A percentile compares a stretch with the other conserved stretches of the same genome.
Conservation (phyloP, 2,888 invertebrate genomes). For the Furcula furcula region DNA sequence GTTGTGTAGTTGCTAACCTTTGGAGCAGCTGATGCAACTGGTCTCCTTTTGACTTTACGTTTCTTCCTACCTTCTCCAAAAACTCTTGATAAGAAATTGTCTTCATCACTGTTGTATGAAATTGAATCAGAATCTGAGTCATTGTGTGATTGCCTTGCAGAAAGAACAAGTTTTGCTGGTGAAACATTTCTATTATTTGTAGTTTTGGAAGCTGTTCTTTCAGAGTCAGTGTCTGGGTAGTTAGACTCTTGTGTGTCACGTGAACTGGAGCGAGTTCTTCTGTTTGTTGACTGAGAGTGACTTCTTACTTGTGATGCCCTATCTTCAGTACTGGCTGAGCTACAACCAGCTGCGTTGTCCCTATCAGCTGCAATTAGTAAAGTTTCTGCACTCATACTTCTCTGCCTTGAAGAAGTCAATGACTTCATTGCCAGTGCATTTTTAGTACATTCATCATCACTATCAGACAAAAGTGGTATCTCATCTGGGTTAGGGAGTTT, state of each 20-base stretch:
- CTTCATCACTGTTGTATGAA: conserved; percentile 67
- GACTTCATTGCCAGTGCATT: conserved; percentile 23
- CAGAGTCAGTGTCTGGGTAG: conserved; percentile 59
- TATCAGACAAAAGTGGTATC: conserved; percentile 55
- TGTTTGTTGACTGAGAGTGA: conserved; percentile 47
- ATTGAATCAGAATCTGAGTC: conserved; percentile 65
- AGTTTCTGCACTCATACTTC: conserved; percentile 65
- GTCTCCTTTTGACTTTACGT: conserved; percentile 50
- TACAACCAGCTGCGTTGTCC: conserved; percentile 33
- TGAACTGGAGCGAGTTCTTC: conserved; percentile 56
- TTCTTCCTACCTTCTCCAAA: conserved; percentile 58
- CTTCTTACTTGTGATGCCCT: conserved; percentile 43
- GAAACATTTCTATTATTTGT: conserved; percentile 22
- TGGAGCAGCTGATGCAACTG: conserved; percentile 20
- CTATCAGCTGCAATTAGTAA: conserved; percentile 46
- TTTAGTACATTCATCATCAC: conserved; percentile 47
- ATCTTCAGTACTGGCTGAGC: conserved; percentile 47
- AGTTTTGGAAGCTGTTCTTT: conserved; percentile 33
- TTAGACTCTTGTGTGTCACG: conserved; percentile 58
- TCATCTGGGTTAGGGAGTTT: conserved; percentile 67
- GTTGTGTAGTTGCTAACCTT: conserved; percentile 35
- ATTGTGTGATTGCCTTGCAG: conserved; percentile 36
- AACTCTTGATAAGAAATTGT: conserved; percentile 66
- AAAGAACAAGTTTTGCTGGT: conserved; percentile 17
- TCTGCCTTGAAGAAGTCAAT: conserved; percentile 21